These are phyloP conservation scores for Mylabris phalerata DNA, from an alignment of 1,140 invertebrate species.

Conservation along the genomic window DNA sequence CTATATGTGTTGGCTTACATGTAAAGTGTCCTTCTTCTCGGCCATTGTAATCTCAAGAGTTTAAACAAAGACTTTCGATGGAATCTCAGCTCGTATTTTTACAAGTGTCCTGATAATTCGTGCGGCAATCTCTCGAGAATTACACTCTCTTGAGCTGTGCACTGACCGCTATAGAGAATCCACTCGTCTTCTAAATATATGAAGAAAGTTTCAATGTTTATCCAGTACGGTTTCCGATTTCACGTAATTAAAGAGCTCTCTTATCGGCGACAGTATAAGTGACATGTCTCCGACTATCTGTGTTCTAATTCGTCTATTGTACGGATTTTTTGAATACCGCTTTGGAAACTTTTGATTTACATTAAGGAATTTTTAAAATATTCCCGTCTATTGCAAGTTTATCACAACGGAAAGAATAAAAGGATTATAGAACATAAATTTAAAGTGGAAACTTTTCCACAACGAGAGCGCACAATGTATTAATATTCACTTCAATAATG, in stretches of 20 bases:
- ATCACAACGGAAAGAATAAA: constrained; percentile 13
- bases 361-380: neutral
- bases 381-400: constrained; percentile 12
- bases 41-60: constrained; percentile 20
- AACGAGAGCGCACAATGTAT: constrained; percentile 10
- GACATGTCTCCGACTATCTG: no score
- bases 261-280: no score
- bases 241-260: no score
- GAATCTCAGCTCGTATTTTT: constrained; percentile 30
- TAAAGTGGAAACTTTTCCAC: constrained; percentile 9
- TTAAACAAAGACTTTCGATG: constrained; percentile 25
- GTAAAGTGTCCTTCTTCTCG: constrained; percentile 1
- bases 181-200: no score
- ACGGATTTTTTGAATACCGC: no score
- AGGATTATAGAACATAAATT: constrained; percentile 17
- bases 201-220: no score
- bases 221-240: no score
- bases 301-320: no score
- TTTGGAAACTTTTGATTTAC: no score
- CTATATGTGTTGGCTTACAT: neutral
- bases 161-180: no score
- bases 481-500: constrained; percentile 20
- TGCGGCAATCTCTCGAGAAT: constrained; percentile 24
- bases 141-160: neutral
- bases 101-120: constrained; percentile 31